phyloP scores from a whole-genome alignment of 2,888 invertebrate genomes.

The Diaprepes abbreviatus region DNA sequence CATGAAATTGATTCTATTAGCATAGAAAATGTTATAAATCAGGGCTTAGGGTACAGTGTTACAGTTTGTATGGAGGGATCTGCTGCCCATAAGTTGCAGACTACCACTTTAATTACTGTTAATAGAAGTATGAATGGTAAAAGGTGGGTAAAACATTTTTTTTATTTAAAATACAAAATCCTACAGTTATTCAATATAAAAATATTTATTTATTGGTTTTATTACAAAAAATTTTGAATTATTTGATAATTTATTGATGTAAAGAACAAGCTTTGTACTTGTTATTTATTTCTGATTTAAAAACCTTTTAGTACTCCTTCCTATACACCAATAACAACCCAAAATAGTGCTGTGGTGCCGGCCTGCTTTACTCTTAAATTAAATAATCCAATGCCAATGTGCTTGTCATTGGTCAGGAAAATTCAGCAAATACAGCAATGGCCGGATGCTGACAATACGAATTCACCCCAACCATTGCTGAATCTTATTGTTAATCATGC shows the following conservation, averaged over 20 bases:
- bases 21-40: conserved; percentile 78
- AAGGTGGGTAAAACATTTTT: conserved; percentile 70
- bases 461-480: conserved; percentile 73
- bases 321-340: conserved; percentile 83
- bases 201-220: no score
- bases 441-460: conserved; percentile 69
- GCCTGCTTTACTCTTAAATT: conserved; percentile 89
- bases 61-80: conserved; percentile 93
- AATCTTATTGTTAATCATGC: conserved; percentile 85
- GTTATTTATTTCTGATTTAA: no score
- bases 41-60: conserved; percentile 86
- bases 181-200: no score
- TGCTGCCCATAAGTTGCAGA: conserved; percentile 86
- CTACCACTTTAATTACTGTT: conserved; percentile 78
- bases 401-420: conserved; percentile 78
- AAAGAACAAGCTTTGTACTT: no score
- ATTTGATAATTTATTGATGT: no score
- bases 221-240: no score
- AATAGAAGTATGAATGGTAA: conserved; percentile 81
- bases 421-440: conserved; percentile 76
- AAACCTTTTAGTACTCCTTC: conserved; percentile 79
- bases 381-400: conserved; percentile 89
- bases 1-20: conserved; percentile 82
- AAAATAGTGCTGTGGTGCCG: conserved; percentile 91
- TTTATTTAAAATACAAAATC: background rate